Evolutionary conservation across 2,113 vertebrate species (phyloP).

Genomic region (Platycercus adscitus): DNA sequence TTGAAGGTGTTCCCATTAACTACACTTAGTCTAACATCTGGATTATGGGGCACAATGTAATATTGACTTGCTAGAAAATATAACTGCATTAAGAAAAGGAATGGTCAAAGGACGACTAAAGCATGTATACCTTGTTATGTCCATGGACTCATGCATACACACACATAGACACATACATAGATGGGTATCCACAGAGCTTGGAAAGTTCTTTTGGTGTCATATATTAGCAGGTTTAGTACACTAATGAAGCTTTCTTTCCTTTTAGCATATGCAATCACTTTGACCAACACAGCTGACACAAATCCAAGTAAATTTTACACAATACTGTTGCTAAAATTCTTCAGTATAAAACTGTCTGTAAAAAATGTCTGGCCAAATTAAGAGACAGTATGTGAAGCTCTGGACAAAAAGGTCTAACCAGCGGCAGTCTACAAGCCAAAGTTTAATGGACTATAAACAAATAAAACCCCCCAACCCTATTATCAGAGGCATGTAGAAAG

Average conservation of each 20-base stretch:
- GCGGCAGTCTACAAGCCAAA: neutral
- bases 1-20: neutral
- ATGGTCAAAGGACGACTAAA: neutral
- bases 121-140: neutral
- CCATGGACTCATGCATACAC: neutral
- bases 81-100: neutral
- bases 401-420: neutral
- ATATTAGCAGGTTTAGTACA: neutral
- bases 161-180: neutral
- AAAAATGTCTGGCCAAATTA: neutral
- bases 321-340: neutral
- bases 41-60: neutral
- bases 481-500: neutral
- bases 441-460: neutral
- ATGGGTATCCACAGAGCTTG: neutral
- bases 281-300: neutral
- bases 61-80: neutral
- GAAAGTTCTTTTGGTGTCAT: neutral
- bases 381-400: neutral
- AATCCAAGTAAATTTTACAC: neutral
- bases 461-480: neutral
- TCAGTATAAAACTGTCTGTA: neutral
- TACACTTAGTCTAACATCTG: neutral
- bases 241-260: conserved; percentile 11
- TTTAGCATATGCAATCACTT: neutral